Base-by-base conservation (phyloP, 2,113 vertebrate genomes). In the Ceratotherium simum region DNA sequence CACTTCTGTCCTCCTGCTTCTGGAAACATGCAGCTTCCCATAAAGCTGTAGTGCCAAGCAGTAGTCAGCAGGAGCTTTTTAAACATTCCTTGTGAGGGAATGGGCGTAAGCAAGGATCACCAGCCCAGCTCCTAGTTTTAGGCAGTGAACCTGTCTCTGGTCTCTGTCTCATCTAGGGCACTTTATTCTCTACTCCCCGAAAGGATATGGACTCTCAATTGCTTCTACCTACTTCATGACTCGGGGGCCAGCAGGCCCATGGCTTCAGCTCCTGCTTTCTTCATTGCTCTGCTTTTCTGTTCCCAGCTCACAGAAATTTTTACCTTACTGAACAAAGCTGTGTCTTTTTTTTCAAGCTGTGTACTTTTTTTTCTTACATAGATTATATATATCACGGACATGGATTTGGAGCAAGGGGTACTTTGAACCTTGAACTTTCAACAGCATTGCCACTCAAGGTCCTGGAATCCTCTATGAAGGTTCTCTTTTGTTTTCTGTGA, bases 401-500 rank as follows among this genome's bases (percentile, higher is more conserved):
- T 36, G 60, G 56, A 48, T 81, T 67, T 92, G 31, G 39, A 86
- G 16, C 12, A 80, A 54, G 51, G 20, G 20, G 23, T 84, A n/a
- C 2, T 27, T 39, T 70, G 21, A 93, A 54, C 27, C 27, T 67
- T 36, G 58, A 81, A 60, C 62, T 95, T 85, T 82, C 29, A 70
- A 92, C 5, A 65, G 16, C 21, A 67, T 65, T 82, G 25, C 29
- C 27, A 86, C 39, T 33, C 14, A 81, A 76, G 81, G 46, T 82
- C 21, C 36, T 93, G 62, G n/a, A 92, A 46, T 75, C 7, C 0
- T 60, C 6, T 76, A 39, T 76, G 36, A 75, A 86, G 8, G 8
- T 33, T 87, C n/a, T 56, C 25, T 60, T 76, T 84, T 78, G 82
- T 89, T 97, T 93, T 86, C 58, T 72, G 25, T 69, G 46, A 11